phyloP scores from a whole-genome alignment of 1,140 invertebrate genomes.

The Drosophila carrolli region DNA sequence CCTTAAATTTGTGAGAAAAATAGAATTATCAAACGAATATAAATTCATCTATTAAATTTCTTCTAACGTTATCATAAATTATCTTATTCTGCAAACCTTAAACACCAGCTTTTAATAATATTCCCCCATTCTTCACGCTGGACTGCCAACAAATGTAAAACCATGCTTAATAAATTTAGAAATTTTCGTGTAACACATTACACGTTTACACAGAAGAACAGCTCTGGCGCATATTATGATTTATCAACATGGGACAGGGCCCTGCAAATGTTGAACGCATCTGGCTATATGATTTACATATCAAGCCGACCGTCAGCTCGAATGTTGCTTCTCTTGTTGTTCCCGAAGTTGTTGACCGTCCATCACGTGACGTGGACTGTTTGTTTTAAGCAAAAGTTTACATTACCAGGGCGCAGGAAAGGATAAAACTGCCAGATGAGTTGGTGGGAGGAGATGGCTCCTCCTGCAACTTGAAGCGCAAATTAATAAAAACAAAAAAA shows the following conservation, averaged over 20 bases:
- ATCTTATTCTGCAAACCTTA: too few species aligned
- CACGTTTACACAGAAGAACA: constrained; percentile 11
- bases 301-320: constrained; percentile 53
- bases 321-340: constrained; percentile 38
- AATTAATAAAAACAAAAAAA: constrained; percentile 69
- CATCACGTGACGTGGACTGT: constrained; percentile 66
- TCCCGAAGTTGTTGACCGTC: constrained; percentile 68
- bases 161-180: constrained; percentile 32
- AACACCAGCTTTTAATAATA: not conserved
- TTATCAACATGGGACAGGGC: constrained; percentile 39
- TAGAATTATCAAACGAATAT: too few species aligned
- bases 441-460: not conserved
- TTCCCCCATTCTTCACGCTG: not conserved
- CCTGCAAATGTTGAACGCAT: constrained; percentile 39
- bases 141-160: constrained; percentile 6
- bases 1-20: too few species aligned
- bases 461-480: constrained; percentile 56
- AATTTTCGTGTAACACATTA: constrained; percentile 24
- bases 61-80: too few species aligned
- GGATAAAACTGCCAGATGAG: constrained; percentile 15
- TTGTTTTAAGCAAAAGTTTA: constrained; percentile 74
- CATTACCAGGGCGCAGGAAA: constrained; percentile 18
- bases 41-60: too few species aligned
- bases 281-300: constrained; percentile 69
- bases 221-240: constrained; percentile 27